These are phyloP conservation scores for Pollenia griseotomentosa DNA, from an alignment of 2,888 invertebrate species.

Conservation along the genomic window DNA sequence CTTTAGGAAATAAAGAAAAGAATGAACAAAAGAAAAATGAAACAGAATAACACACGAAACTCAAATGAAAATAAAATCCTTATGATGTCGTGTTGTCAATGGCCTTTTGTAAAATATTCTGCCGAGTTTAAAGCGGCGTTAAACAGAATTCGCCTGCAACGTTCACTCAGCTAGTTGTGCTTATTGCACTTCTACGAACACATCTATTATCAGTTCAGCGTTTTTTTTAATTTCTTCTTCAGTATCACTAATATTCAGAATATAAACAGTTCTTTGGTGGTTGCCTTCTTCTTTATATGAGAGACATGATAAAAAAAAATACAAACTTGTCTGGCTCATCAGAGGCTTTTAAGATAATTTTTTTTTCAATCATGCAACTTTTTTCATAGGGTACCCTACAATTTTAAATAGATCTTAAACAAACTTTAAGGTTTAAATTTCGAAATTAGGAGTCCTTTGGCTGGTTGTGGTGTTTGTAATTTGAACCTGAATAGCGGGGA, in stretches of 20 bases:
- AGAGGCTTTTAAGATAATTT: slow-evolving; percentile 48
- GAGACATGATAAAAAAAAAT: background rate
- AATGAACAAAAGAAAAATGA: slow-evolving; percentile 1
- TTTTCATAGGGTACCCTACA: background rate
- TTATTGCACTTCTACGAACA: slow-evolving; percentile 14
- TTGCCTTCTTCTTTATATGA: slow-evolving; percentile 43
- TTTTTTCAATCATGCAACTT: slow-evolving; percentile 51
- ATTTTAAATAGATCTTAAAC: background rate
- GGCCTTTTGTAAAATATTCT: slow-evolving; percentile 54
- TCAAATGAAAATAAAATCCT: slow-evolving; percentile 54
- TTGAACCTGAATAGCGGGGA: too few relatives aligned
- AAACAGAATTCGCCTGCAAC: slow-evolving; percentile 27
- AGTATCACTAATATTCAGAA: slow-evolving; percentile 37
- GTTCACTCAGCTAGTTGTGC: slow-evolving; percentile 16
- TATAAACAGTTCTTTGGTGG: slow-evolving; percentile 40
- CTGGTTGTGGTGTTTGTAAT: too few relatives aligned
- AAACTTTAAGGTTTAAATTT: too few relatives aligned
- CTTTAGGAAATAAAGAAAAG: slow-evolving; percentile 35
- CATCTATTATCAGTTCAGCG: slow-evolving; percentile 60
- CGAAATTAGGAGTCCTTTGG: too few relatives aligned
- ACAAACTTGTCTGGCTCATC: slow-evolving; percentile 45
- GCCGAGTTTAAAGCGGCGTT: background rate
- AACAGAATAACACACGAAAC: background rate
- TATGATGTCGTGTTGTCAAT: slow-evolving; percentile 64
- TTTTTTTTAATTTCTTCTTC: slow-evolving; percentile 24